These are phyloP conservation scores for Syritta pipiens DNA, from an alignment of 2,888 invertebrate species.

Conservation along the genomic window DNA sequence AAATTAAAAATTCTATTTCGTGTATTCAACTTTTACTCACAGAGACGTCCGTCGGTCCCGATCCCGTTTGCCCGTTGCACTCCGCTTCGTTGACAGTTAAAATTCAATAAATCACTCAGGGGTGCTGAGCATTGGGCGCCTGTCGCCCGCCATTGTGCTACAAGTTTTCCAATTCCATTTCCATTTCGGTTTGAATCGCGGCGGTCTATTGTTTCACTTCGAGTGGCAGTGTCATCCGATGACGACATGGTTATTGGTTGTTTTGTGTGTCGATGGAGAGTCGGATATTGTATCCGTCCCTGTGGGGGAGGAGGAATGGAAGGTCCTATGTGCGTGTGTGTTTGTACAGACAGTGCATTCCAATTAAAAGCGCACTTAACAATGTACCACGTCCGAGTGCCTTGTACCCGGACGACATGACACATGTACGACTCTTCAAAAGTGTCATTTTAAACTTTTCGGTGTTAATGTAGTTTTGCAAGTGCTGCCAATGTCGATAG, in stretches of 20 bases:
- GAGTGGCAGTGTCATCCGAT: conserved; percentile 46
- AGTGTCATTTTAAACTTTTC: conserved; percentile 65
- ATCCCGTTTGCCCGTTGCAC: no score
- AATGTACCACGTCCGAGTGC: conserved; percentile 56
- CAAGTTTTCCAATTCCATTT: conserved; percentile 67
- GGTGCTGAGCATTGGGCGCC: not conserved
- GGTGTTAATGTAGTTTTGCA: conserved; percentile 45
- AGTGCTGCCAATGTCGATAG: not conserved
- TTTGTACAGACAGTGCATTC: conserved; percentile 67
- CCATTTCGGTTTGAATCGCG: conserved; percentile 48
- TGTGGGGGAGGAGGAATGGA: not conserved
- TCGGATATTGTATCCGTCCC: conserved; percentile 63
- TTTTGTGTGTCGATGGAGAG: conserved; percentile 32
- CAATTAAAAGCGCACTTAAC: conserved; percentile 68
- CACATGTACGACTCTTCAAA: conserved; percentile 66
- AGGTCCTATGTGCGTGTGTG: conserved; percentile 63
- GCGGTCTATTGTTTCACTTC: conserved; percentile 53
- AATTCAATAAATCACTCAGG: conserved; percentile 68
- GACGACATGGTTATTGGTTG: conserved; percentile 46
- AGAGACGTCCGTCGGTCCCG: conserved; percentile 1
- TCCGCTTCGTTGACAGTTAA: conserved; percentile 51
- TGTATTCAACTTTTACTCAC: conserved; percentile 8
- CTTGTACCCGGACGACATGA: conserved; percentile 45
- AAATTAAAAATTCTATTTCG: conserved; percentile 41
- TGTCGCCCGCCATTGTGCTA: conserved; percentile 34